These are phyloP conservation scores for Cheilosia impressa DNA, from an alignment of 2,888 invertebrate species.

Conservation along the genomic window DNA sequence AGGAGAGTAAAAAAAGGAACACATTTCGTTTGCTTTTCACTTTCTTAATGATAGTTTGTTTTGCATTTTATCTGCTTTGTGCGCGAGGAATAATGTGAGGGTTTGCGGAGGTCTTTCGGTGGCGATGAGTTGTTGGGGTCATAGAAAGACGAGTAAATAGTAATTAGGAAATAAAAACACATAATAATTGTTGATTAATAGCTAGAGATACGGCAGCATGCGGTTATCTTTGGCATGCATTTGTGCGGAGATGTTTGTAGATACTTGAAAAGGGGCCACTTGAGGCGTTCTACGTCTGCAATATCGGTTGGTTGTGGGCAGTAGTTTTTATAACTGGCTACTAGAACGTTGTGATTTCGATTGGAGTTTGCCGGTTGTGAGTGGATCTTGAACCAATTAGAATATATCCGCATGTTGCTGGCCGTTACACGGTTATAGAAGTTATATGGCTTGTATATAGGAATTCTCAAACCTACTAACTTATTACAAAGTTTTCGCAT, in stretches of 20 bases:
- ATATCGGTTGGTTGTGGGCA: background rate
- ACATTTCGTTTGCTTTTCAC: constrained; percentile 70
- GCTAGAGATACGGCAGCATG: constrained; percentile 55
- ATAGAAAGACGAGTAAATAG: constrained; percentile 70
- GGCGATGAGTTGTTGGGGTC: constrained; percentile 55
- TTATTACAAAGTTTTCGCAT: too few relatives aligned
- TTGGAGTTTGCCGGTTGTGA: too few relatives aligned
- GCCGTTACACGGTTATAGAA: too few relatives aligned
- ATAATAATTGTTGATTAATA: constrained; percentile 70
- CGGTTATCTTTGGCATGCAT: constrained; percentile 54
- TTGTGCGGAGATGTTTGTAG: background rate
- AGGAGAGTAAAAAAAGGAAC: constrained; percentile 25
- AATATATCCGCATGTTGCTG: too few relatives aligned
- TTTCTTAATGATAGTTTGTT: constrained; percentile 75
- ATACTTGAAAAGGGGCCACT: background rate
- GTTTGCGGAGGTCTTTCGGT: constrained; percentile 29
- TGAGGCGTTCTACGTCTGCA: background rate
- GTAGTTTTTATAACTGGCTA: background rate
- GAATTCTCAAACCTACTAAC: too few relatives aligned
- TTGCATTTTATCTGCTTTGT: constrained; percentile 70
- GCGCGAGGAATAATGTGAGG: constrained; percentile 32
- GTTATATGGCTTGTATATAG: too few relatives aligned
- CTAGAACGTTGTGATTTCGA: too few relatives aligned
- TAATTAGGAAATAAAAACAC: constrained; percentile 70
- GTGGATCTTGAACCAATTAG: too few relatives aligned